These are phyloP conservation scores for Scleropages formosus DNA, from an alignment of 2,797 vertebrate genomes.

Conservation along the genomic window DNA sequence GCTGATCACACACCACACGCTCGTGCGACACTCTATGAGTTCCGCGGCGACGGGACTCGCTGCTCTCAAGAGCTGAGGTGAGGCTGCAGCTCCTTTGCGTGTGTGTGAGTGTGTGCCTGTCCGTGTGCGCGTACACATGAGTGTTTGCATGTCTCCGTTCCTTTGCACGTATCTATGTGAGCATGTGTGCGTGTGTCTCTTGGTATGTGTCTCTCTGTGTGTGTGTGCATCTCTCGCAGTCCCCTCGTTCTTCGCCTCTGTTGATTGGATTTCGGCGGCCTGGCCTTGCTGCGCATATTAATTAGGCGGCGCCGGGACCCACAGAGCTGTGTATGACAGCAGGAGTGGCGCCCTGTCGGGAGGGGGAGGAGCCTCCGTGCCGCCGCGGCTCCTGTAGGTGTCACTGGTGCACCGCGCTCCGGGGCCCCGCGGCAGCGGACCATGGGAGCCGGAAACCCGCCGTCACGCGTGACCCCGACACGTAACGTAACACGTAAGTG, in stretches of 20 bases:
- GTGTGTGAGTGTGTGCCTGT: neutral
- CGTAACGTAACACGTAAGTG: neutral
- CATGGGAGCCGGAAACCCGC: conserved; percentile 47
- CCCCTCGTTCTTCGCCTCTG: conserved; percentile 32
- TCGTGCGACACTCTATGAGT: no score
- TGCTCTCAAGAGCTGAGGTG: no score
- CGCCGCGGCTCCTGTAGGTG: conserved; percentile 62
- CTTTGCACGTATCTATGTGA: conserved; percentile 28
- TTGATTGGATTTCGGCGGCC: conserved; percentile 52
- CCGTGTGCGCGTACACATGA: neutral
- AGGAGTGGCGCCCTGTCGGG: conserved; percentile 30
- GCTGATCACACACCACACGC: neutral
- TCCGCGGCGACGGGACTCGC: no score
- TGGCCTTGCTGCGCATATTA: conserved; percentile 52
- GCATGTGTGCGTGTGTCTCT: conserved; percentile 18
- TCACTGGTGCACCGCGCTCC: conserved; percentile 69
- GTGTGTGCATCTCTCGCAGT: conserved; percentile 20
- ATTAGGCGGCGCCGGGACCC: conserved; percentile 44
- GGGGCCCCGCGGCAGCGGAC: conserved; percentile 55
- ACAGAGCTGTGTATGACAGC: conserved; percentile 43
- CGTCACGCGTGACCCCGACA: neutral
- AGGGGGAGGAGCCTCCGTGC: neutral
- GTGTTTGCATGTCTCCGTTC: neutral
- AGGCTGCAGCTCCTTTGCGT: conserved; percentile 25
- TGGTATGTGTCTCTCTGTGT: conserved; percentile 32